Percentiles rank a stretch among this genome's conserved stretches.
Conservation (phyloP, 2,797 vertebrate genomes). For the Mus spretus region DNA sequence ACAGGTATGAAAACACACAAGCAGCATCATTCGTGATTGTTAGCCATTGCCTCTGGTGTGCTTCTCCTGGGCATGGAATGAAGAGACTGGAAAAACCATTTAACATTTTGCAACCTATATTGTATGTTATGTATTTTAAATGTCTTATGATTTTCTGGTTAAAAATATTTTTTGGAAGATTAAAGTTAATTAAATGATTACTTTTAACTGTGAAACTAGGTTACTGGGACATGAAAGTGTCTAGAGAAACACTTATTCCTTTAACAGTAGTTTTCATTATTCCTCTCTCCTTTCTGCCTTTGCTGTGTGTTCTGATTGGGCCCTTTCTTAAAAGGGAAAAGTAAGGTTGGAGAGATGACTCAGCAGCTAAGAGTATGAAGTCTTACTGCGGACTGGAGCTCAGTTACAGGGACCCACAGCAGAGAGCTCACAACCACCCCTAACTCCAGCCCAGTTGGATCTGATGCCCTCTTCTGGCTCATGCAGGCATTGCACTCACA, state of each 20-base stretch:
- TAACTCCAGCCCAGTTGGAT: not conserved
- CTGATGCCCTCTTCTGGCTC: not conserved
- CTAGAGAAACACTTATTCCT: not conserved
- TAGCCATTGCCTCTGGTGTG: constrained; percentile 12
- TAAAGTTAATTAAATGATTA: constrained; percentile 40
- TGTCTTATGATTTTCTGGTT: constrained; percentile 43
- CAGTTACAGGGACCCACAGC: not conserved
- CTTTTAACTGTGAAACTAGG: constrained; percentile 36
- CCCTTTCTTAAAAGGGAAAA: constrained; percentile 40
- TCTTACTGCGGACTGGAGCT: not conserved
- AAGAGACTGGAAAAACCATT: constrained; percentile 12
- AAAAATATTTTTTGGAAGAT: constrained; percentile 64
- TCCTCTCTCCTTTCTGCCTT: not conserved
- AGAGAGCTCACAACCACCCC: not conserved
- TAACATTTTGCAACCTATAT: not conserved
- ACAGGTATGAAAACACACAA: not conserved
- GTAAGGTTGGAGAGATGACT: not conserved
- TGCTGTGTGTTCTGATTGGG: not conserved
- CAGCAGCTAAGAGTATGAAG: not conserved
- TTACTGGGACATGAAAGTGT: not conserved
- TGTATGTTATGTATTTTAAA: constrained; percentile 24
- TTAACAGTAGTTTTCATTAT: not conserved
- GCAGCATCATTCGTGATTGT: not conserved
- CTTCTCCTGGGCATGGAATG: not conserved
- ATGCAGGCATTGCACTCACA: not conserved